Evolutionary conservation across 64 coral and sea anemone genomes (phyloP).

Genomic region (Dendrophyllia cribrosa): DNA sequence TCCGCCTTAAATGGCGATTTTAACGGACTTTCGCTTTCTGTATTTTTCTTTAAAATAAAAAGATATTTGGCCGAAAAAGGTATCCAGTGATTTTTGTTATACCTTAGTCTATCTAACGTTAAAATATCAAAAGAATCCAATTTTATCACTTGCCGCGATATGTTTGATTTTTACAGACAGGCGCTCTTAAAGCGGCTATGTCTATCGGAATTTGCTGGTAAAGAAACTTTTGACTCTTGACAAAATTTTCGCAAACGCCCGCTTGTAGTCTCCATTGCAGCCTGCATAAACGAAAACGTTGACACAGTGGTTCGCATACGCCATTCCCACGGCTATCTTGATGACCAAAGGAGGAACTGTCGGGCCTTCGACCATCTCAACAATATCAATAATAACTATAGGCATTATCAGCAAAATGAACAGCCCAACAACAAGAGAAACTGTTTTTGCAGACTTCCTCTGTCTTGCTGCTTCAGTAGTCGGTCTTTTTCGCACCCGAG

Average conservation of each 20-base stretch:
- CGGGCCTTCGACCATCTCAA: slow-evolving; percentile 51
- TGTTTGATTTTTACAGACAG: too few species aligned
- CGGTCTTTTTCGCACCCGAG: slow-evolving; percentile 11
- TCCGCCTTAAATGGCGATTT: too few species aligned
- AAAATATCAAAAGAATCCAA: too few species aligned
- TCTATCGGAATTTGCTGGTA: not conserved
- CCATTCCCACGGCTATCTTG: slow-evolving; percentile 71
- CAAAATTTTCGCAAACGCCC: slow-evolving; percentile 76
- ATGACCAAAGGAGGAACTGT: slow-evolving; percentile 35
- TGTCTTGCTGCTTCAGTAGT: slow-evolving; percentile 38
- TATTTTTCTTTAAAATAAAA: too few species aligned
- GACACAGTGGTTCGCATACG: slow-evolving; percentile 73
- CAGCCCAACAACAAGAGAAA: slow-evolving; percentile 70
- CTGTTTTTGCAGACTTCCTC: slow-evolving; percentile 65
- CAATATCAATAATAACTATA: slow-evolving; percentile 76
- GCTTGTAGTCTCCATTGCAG: slow-evolving; percentile 77
- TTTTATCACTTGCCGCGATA: too few species aligned
- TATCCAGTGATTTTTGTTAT: too few species aligned
- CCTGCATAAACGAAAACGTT: slow-evolving; percentile 90
- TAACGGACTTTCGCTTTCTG: too few species aligned
- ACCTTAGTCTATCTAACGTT: too few species aligned
- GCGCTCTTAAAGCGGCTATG: too few species aligned
- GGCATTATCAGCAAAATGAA: slow-evolving; percentile 87
- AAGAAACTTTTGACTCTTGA: not conserved
- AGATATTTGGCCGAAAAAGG: too few species aligned